A percentile compares a stretch with the other conserved stretches of the same genome.
Evolutionary conservation across 92 coral and sea anemone species (phyloP).

Genomic region (Bergia sp.): DNA sequence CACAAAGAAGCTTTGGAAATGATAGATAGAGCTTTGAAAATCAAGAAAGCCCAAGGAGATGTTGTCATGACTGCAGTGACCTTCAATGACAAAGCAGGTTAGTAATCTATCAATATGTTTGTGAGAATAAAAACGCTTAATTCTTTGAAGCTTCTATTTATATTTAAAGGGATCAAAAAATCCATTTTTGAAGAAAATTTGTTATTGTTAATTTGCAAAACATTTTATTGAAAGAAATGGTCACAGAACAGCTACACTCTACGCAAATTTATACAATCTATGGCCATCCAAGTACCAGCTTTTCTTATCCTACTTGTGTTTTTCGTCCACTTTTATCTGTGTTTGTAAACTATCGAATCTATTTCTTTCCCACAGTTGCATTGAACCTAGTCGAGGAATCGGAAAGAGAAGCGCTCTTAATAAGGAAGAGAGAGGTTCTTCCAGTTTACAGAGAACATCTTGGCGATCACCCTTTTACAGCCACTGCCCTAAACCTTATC

Average conservation of each 20-base stretch:
- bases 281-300: too few relatives aligned
- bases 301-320: too few relatives aligned
- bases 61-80: conserved; percentile 48
- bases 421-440: conserved; percentile 36
- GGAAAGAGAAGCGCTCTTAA: conserved; percentile 40
- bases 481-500: conserved; percentile 60
- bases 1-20: conserved; percentile 16
- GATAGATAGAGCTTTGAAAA: conserved; percentile 49
- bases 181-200: background rate
- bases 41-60: conserved; percentile 21
- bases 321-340: too few relatives aligned
- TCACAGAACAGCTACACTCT: background rate
- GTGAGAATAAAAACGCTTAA: background rate
- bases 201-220: background rate
- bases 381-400: conserved; percentile 1
- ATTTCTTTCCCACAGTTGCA: background rate
- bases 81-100: conserved; percentile 63
- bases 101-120: background rate
- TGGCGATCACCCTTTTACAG: conserved; percentile 66
- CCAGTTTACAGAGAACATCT: conserved; percentile 56
- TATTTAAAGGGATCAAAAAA: background rate
- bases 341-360: background rate
- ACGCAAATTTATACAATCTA: too few relatives aligned
- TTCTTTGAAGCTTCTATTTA: background rate
- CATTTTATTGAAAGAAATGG: background rate